Evolutionary conservation across 2,113 vertebrate species (phyloP), one percentile per base, ranked within the genome.

Genomic region (Nothoprocta perdicaria): DNA sequence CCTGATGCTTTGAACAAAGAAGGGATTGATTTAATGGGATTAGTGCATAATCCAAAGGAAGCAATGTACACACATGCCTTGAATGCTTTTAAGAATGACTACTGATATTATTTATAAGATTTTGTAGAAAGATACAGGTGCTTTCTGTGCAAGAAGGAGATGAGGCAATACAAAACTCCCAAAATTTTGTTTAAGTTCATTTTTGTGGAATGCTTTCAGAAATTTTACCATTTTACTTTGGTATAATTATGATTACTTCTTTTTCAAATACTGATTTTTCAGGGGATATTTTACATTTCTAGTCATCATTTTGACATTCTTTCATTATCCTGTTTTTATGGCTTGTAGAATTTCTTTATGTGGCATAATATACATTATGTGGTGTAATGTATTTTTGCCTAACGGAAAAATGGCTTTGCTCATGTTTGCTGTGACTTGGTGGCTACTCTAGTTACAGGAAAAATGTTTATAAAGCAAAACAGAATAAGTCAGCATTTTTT

Each of bases 1-100:
- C 84, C 88, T 82, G 86, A 92, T 95, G 67, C 88, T 95, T 90
- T 95, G 93, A 95, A 94, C 94, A 94, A 97, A 96, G 93, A 93
- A 71, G 31, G 80, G 90, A 87, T 94, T 95, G 78, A 94, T 96
- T 95, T 94, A 95, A 95, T 93, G 89, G 83, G 55, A 90, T 95
- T 95, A 95, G 90, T 75, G 14, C 91, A 71, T 84, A 95, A 88
- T 94, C 94, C 86, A 94, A 40, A 84, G 93, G 88, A 94, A 94
- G 78, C 89, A 92, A 35, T 79, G 60, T 88, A 89, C 72, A 93
- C 71, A 80, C 81, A 81, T 95, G 92, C 86, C 84, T 94, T 83
- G 74, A 78, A 92, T 93, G 89, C 88, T 92, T 97, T 93, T 84
- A 91, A 85, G 80, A 94, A 94, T 86, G 89, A 86, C 74, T 89